Evolutionary conservation across 2,113 vertebrate genomes (phyloP).

Genomic region (Datnioides undecimradiatus): DNA sequence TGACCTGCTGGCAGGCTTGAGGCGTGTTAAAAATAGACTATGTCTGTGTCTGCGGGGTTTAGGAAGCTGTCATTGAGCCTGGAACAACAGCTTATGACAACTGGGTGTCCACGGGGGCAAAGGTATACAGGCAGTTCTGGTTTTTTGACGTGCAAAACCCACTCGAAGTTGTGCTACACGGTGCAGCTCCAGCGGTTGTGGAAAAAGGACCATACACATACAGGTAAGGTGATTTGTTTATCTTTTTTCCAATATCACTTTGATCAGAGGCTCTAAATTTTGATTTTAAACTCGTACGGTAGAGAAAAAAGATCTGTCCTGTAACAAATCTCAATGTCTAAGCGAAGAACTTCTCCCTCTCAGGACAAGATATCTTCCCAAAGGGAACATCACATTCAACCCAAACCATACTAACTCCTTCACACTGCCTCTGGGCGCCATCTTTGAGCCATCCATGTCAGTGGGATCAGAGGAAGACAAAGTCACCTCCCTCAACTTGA

Average conservation of each 20-base stretch:
- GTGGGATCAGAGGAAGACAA: slow-evolving; percentile 89
- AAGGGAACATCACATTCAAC: slow-evolving; percentile 85
- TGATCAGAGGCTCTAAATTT: background rate
- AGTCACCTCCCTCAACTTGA: slow-evolving; percentile 89
- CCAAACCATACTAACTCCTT: slow-evolving; percentile 85
- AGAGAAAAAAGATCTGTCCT: too few relatives aligned
- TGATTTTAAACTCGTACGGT: too few relatives aligned
- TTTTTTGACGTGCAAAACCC: slow-evolving; percentile 91
- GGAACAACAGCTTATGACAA: slow-evolving; percentile 91
- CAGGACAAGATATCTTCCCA: slow-evolving; percentile 91
- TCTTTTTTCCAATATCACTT: background rate
- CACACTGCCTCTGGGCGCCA: slow-evolving; percentile 83
- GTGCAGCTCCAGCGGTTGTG: slow-evolving; percentile 81
- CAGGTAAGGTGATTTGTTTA: slow-evolving; percentile 78
- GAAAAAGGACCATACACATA: slow-evolving; percentile 96
- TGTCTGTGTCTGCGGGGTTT: slow-evolving; percentile 61
- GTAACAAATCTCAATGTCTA: background rate
- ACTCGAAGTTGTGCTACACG: slow-evolving; percentile 75
- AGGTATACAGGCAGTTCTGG: slow-evolving; percentile 94
- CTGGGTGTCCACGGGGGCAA: slow-evolving; percentile 86
- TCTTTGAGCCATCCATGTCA: slow-evolving; percentile 88
- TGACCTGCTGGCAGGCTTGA: slow-evolving; percentile 68
- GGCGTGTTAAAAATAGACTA: slow-evolving; percentile 71
- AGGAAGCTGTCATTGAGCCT: slow-evolving; percentile 90
- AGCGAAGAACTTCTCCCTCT: background rate